These are phyloP conservation scores for Drosophila histrio DNA, from an alignment of 2,888 invertebrate genomes.

Conservation along the genomic window DNA sequence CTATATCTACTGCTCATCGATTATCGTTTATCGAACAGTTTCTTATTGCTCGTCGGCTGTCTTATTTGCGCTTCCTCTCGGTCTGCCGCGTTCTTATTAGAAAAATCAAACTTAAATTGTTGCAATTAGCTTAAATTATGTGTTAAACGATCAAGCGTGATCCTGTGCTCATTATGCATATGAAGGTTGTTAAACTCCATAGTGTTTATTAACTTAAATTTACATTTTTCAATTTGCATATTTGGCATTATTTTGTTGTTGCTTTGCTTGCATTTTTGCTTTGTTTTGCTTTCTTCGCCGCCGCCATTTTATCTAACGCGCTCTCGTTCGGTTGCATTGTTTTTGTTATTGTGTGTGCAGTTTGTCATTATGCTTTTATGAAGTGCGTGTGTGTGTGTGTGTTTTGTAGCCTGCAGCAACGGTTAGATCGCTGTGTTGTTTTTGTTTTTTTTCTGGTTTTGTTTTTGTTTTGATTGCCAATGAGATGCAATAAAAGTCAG, in stretches of 20 bases:
- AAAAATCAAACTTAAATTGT: background rate
- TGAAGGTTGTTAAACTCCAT: background rate
- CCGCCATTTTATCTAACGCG: background rate
- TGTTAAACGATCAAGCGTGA: background rate
- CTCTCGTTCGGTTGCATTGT: background rate
- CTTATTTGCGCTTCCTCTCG: background rate
- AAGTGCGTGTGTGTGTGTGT: background rate
- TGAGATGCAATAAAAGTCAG: no score
- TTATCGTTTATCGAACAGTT: background rate
- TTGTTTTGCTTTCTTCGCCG: no score
- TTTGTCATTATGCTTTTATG: background rate
- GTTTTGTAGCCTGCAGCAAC: background rate
- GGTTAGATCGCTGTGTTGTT: background rate
- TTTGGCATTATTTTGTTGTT: background rate
- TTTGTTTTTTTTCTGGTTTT: background rate
- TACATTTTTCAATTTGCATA: background rate
- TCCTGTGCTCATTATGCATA: background rate
- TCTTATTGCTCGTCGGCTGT: background rate
- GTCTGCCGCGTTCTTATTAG: background rate
- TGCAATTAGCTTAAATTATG: constrained; percentile 2
- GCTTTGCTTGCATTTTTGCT: no score
- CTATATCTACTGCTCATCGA: background rate
- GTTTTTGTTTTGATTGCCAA: no score
- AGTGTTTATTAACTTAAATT: constrained; percentile 1
- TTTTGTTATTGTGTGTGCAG: background rate